Base-by-base conservation (phyloP, 2,888 invertebrate species). In the Leptogaster cylindrica region DNA sequence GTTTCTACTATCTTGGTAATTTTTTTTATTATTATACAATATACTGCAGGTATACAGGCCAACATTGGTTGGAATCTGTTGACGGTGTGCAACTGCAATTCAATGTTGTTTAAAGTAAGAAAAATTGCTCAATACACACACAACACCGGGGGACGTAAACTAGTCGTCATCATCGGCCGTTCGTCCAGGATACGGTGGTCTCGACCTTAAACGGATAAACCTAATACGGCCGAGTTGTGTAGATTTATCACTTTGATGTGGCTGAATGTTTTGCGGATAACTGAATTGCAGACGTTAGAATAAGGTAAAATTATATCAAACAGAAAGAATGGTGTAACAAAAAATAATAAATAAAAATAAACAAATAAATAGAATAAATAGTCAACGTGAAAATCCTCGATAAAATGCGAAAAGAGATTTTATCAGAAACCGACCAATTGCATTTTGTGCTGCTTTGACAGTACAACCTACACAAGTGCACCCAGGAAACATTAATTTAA, bases 401-500 rank as follows among this genome's bases (percentile, higher is more conserved):
- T n/a, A 61, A 61, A 27, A 61, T 44, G 44, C 61, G 61, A 25
- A 28, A 61, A 55, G 12, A 61, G 61, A 61, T 61, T 61, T 61
- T 61, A 61, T 61, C 61, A 28, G 28, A 14, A 28, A n/a, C 44
- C 44, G 44, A 14, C 61, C 44, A 61, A 61, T 61, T 41, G 44
- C 44, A 14, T 61, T 61, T 18, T 44, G 20, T 4, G 61, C 27
- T 61, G 61, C 61, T 61, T 25, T 44, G 61, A 44, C 61, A 61
- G 61, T 28, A n/a, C 61, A 28, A 44, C 44, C 61, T 61, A 61
- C 44, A 61, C 61, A 61, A 44, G 44, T 44, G 61, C 61, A 27
- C 39, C 61, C 61, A 25, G 61, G 61, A 61, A 61, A 44, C 61
- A 61, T 61, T 61, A 61, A 61, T 61, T 61, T 61, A 61, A 61